Percentiles rank a stretch among this genome's conserved stretches.
phyloP scores from a whole-genome alignment of 2,888 invertebrate genomes.

The Nemotelus nigrinus region DNA sequence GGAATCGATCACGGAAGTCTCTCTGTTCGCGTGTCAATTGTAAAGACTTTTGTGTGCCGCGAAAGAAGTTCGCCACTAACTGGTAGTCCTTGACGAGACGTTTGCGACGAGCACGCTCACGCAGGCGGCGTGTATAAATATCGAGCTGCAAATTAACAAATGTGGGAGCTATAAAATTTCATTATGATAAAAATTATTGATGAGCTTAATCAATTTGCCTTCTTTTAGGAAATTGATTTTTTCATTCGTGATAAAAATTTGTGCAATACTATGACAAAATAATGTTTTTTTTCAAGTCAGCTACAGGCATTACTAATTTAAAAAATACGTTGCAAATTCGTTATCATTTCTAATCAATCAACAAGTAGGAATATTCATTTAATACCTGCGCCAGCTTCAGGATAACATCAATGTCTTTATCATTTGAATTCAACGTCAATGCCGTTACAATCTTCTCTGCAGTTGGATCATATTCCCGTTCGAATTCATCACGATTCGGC shows the following conservation, averaged over 20 bases:
- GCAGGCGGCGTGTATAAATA: conserved; percentile 84
- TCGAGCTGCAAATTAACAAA: conserved; percentile 69
- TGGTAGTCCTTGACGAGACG: conserved; percentile 90
- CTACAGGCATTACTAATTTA: neutral
- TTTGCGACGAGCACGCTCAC: conserved; percentile 89
- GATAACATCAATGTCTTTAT: conserved; percentile 88
- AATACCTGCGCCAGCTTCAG: conserved; percentile 81
- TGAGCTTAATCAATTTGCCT: too few relatives aligned
- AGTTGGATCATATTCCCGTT: conserved; percentile 91
- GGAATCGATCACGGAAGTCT: conserved; percentile 81
- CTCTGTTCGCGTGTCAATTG: conserved; percentile 66
- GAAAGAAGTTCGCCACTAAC: conserved; percentile 85
- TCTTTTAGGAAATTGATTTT: too few relatives aligned
- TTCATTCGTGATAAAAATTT: too few relatives aligned
- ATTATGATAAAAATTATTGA: too few relatives aligned
- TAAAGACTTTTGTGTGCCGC: conserved; percentile 67
- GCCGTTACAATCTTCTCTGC: conserved; percentile 91
- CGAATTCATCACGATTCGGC: conserved; percentile 96
- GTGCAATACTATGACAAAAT: too few relatives aligned
- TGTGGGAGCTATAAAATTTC: too few relatives aligned
- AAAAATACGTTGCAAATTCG: neutral
- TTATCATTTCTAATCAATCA: neutral
- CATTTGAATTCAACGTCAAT: conserved; percentile 83
- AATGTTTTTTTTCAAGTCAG: too few relatives aligned
- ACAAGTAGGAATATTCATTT: neutral